Evolutionary conservation across 1,140 invertebrate species (phyloP), one percentile per base, ranked within the genome.

Genomic region (Prorops nasuta): DNA sequence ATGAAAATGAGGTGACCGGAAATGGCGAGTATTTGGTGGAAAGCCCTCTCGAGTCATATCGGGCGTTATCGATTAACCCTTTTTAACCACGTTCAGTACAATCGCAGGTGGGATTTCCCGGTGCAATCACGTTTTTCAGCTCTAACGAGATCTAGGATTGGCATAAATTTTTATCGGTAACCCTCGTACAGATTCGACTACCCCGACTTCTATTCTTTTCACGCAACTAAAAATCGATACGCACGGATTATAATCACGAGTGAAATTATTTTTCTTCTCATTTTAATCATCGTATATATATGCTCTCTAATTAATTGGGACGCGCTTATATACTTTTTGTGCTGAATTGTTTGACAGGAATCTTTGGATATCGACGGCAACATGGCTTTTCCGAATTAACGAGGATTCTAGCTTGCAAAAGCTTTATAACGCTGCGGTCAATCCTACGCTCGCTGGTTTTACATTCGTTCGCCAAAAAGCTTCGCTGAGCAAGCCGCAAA

Each of bases 41-140:
- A 28, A 46, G 19, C 16, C 22, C 16, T 7, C n/a, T 19, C 24
- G 28, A 43, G 39, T 47, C 44, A 46, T 56, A 46, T 39, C 28
- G n/a, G 37, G 24, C 16, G 44, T 50, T 56, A 58, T 58, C 53
- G 55, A 55, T 58, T 51, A 56, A 47, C 34, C 48, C 53, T 50
- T 40, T 6, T 28, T 28, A 10, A 6, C 4, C 4, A 28, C 10
- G 24, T 28, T 28, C 24, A 28, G 10, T 28, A 28, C 10, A 28
- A 28, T 28, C 4, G 24, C 10, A 28, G n/a, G 21, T 32, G 35
- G 43, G 40, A 56, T 58, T 51, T 56, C 51, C 39, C 14, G 31
- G 19, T n/a, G 16, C 48, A 46, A 31, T 43, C 42, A 56, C 54
- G 54, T 58, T 58, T 58, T 58, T 57, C 54, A 31, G 20, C 12